Percentiles rank a stretch among this genome's conserved stretches.
Evolutionary conservation across 1,140 invertebrate species (phyloP).

Genomic region (Chelonus insularis): DNA sequence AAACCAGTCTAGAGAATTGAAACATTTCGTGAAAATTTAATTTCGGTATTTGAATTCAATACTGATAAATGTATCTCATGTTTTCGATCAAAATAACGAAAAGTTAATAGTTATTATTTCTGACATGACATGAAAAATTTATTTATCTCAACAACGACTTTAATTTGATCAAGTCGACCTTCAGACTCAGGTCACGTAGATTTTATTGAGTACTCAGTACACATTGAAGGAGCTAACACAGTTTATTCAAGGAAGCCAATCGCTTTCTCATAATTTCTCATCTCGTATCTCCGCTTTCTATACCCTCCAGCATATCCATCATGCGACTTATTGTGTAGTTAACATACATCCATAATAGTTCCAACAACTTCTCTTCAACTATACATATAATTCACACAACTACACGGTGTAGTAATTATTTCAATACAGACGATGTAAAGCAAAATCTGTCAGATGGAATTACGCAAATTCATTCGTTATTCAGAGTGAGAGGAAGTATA

Average conservation of each 20-base stretch:
- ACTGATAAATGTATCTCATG: no score
- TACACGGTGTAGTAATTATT: neutral
- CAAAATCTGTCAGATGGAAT: neutral
- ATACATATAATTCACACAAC: neutral
- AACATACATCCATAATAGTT: neutral
- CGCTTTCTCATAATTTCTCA: slow-evolving; percentile 41
- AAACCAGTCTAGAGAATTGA: no score
- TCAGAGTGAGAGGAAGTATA: neutral
- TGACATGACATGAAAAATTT: no score
- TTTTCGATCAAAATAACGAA: no score
- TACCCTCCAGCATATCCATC: neutral
- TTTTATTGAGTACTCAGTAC: neutral
- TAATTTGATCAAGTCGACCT: neutral
- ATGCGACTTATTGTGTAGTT: neutral
- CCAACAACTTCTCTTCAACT: neutral
- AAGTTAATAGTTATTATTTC: no score
- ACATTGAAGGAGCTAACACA: neutral
- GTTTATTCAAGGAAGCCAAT: slow-evolving; percentile 34
- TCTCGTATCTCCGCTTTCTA: slow-evolving; percentile 29
- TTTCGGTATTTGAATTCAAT: no score
- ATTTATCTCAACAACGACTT: no score
- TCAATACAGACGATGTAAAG: neutral
- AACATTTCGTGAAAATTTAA: no score
- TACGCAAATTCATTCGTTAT: slow-evolving; percentile 10
- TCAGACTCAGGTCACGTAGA: neutral